These are phyloP conservation scores for Heliangelus exortis DNA, from an alignment of 2,797 vertebrate genomes.

Conservation along the genomic window DNA sequence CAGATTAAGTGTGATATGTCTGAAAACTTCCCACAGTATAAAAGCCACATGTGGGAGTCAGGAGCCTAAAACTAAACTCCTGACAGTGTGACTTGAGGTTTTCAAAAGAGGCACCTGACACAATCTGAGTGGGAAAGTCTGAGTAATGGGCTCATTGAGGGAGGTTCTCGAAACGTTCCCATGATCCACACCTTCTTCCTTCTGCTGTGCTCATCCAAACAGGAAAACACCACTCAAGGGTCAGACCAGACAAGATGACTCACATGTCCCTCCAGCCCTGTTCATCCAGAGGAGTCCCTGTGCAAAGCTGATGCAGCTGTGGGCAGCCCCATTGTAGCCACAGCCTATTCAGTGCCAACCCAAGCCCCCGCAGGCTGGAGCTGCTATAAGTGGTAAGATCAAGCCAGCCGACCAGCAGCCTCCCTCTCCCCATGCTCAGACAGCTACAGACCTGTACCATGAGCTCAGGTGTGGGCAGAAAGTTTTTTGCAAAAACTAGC, in stretches of 20 bases:
- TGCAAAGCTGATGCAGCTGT: background rate
- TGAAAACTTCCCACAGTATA: slow-evolving; percentile 68
- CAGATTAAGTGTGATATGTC: slow-evolving; percentile 67
- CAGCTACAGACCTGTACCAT: background rate
- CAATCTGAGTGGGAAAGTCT: slow-evolving; percentile 37
- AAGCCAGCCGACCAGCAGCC: background rate
- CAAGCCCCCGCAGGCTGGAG: background rate
- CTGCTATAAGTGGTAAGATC: background rate
- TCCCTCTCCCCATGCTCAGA: background rate
- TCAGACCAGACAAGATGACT: background rate
- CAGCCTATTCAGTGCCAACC: fast-evolving
- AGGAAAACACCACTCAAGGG: background rate
- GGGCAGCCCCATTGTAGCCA: background rate
- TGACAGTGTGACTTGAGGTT: slow-evolving; percentile 42
- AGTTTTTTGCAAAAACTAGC: background rate
- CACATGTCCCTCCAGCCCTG: background rate
- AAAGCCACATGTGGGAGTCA: slow-evolving; percentile 67
- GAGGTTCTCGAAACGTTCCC: slow-evolving; percentile 45
- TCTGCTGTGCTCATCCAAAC: slow-evolving; percentile 18
- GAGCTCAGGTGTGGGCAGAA: background rate
- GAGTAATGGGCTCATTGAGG: slow-evolving; percentile 13
- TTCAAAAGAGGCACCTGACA: slow-evolving; percentile 61
- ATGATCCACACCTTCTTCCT: slow-evolving; percentile 29
- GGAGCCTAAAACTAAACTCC: slow-evolving; percentile 61
- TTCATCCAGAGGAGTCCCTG: fast-evolving